Conservation (phyloP, 2,797 vertebrate genomes). For the Rousettus madagascariensis region DNA sequence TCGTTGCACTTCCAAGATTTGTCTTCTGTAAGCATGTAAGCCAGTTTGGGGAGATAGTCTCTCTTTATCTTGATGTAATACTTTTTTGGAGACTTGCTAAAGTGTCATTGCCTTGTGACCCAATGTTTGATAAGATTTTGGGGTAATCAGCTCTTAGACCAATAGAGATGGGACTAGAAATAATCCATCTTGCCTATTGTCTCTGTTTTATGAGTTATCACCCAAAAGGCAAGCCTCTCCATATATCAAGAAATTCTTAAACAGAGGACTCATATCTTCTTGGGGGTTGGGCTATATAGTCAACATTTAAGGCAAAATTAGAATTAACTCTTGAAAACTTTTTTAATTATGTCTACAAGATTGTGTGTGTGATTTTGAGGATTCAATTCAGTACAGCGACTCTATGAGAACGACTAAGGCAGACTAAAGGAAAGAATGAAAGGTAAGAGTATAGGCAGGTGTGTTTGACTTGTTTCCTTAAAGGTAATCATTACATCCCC, state of each 20-base stretch:
- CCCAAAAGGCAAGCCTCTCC: background rate
- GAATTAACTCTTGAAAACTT: background rate
- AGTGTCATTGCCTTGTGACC: background rate
- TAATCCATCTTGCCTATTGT: background rate
- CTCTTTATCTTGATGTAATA: background rate
- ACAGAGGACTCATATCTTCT: background rate
- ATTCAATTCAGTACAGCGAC: background rate
- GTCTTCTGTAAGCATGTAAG: background rate
- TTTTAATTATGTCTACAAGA: background rate
- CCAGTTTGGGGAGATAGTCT: background rate
- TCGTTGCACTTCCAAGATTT: background rate
- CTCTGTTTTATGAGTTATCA: background rate
- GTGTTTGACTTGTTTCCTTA: background rate
- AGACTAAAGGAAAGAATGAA: background rate
- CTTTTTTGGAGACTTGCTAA: background rate
- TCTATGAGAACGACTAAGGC: background rate
- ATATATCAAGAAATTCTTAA: background rate
- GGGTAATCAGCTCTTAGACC: background rate
- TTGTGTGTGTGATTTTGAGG: background rate
- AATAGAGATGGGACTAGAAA: background rate
- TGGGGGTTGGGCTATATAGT: background rate
- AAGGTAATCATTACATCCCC: background rate
- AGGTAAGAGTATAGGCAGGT: background rate
- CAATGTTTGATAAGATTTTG: background rate
- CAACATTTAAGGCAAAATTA: slow-evolving; percentile 4